These are phyloP conservation scores for Tipula vernalis DNA, from an alignment of 2,888 invertebrate species.

Conservation along the genomic window DNA sequence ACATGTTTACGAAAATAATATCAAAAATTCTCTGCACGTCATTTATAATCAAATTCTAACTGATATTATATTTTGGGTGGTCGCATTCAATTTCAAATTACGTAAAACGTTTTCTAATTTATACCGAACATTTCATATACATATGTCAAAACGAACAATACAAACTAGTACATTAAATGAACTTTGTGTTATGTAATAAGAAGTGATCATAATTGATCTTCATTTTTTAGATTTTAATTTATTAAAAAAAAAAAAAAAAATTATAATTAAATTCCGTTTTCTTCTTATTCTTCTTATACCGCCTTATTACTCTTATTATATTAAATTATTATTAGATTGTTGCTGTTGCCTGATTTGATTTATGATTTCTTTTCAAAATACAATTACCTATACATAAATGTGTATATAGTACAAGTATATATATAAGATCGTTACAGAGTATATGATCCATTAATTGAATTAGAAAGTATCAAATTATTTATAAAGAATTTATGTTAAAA, in stretches of 20 bases:
- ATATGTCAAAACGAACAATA: neutral
- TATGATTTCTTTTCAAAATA: neutral
- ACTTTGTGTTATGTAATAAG: neutral
- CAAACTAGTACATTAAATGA: neutral
- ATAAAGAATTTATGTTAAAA: neutral
- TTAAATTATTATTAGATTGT: neutral
- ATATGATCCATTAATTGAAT: neutral
- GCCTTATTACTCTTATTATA: neutral
- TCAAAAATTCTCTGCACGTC: neutral
- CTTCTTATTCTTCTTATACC: neutral
- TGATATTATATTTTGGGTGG: neutral
- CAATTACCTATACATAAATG: neutral
- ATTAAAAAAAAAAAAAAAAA: neutral
- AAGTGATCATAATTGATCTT: neutral
- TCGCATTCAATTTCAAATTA: neutral
- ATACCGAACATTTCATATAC: neutral
- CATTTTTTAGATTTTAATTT: neutral
- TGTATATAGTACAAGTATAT: neutral
- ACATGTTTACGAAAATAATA: neutral
- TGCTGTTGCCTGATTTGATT: neutral
- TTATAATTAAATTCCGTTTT: neutral
- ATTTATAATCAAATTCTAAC: neutral
- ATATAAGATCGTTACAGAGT: neutral
- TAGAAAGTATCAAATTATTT: neutral
- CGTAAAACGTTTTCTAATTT: neutral